These are phyloP conservation scores for Glandiceps talaboti DNA, from an alignment of 53 echinoderm and acorn worm species.

Conservation along the genomic window DNA sequence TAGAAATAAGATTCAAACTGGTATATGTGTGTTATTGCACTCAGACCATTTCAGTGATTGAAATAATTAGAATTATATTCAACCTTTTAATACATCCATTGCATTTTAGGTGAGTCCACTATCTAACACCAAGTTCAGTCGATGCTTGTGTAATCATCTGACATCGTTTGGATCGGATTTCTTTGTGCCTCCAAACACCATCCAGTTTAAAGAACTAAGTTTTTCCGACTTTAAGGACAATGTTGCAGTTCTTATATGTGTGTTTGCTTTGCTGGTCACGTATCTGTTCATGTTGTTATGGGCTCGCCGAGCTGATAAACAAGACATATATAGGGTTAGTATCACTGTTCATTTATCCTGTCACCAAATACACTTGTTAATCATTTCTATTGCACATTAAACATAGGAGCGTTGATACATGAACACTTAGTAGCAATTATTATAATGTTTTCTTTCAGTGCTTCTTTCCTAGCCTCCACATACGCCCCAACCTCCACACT, in stretches of 20 bases:
- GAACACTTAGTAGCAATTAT: too few species aligned
- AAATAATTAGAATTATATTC: too few species aligned
- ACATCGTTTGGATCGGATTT: slow-evolving; percentile 48
- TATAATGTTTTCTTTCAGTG: too few species aligned
- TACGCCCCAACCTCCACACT: too few species aligned
- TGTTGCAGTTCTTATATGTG: slow-evolving; percentile 28
- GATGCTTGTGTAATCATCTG: slow-evolving; percentile 60
- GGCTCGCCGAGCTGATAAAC: slow-evolving; percentile 47
- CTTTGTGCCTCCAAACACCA: slow-evolving; percentile 59
- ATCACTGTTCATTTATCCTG: neutral
- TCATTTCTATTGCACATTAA: too few species aligned
- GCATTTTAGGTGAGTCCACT: slow-evolving; percentile 21
- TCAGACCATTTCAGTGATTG: too few species aligned
- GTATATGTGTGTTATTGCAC: too few species aligned
- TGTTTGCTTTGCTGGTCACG: slow-evolving; percentile 22
- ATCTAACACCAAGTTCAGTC: slow-evolving; percentile 19
- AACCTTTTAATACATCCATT: too few species aligned
- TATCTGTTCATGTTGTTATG: slow-evolving; percentile 50
- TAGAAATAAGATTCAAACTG: too few species aligned
- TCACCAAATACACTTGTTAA: too few species aligned
- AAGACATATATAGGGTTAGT: slow-evolving; percentile 50
- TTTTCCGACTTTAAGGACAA: slow-evolving; percentile 12
- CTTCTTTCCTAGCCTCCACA: too few species aligned
- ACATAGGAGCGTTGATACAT: too few species aligned
- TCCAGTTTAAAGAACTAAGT: slow-evolving; percentile 33